Percentiles rank a stretch among this genome's conserved stretches.
These are phyloP conservation scores for Hemiscyllium ocellatum DNA, from an alignment of 2,113 vertebrate genomes.

Conservation along the genomic window DNA sequence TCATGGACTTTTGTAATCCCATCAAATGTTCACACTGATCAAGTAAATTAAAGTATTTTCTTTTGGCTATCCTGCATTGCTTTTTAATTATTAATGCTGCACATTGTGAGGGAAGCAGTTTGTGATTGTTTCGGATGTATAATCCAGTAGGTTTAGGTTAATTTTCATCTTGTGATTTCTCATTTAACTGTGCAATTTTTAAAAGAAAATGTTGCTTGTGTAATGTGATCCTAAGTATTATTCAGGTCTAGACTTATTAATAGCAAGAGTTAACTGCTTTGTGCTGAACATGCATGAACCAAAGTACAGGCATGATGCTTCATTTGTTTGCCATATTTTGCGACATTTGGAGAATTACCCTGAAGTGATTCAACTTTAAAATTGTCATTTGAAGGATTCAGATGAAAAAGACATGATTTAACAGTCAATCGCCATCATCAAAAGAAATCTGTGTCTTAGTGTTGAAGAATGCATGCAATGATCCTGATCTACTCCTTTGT, in stretches of 20 bases:
- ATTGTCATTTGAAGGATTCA: background rate
- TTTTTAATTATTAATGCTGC: background rate
- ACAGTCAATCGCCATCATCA: background rate
- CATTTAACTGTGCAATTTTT: constrained; percentile 23
- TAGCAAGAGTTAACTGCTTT: constrained; percentile 14
- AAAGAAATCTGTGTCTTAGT: background rate
- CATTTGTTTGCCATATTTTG: constrained; percentile 25
- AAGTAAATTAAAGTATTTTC: background rate
- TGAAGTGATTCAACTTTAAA: background rate
- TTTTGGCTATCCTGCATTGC: no score
- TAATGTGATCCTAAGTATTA: background rate
- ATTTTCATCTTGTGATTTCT: constrained; percentile 8
- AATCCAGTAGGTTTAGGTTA: constrained; percentile 17
- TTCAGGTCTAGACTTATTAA: background rate
- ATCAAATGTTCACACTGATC: background rate
- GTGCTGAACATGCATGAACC: constrained; percentile 17
- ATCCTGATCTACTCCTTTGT: background rate
- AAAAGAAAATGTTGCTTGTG: background rate
- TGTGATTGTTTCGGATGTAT: background rate
- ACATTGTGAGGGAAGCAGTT: background rate
- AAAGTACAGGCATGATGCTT: constrained; percentile 29
- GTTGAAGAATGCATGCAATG: constrained; percentile 16
- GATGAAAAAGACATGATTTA: background rate
- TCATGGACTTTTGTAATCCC: background rate
- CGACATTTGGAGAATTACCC: background rate